Evolutionary conservation across 2,797 vertebrate genomes (phyloP).

Genomic region (Periophthalmus magnuspinnatus): DNA sequence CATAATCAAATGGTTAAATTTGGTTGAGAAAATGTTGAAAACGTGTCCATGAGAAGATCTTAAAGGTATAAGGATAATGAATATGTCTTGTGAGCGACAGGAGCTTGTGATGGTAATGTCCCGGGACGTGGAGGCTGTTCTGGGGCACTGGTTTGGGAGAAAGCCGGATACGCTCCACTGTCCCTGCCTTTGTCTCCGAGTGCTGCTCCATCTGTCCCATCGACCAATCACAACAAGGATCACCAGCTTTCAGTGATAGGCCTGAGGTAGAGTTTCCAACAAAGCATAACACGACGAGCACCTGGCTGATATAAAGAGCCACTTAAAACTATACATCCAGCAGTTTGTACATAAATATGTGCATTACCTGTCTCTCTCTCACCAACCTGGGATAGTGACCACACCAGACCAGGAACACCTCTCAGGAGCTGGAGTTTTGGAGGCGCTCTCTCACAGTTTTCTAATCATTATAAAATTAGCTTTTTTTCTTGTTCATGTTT

Average conservation of each 20-base stretch:
- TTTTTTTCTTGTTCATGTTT: too few species aligned
- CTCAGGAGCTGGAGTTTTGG: too few species aligned
- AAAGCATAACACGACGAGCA: neutral
- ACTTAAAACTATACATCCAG: neutral
- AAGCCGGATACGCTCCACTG: conserved; percentile 37
- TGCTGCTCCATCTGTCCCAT: conserved; percentile 44
- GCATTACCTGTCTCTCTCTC: too few species aligned
- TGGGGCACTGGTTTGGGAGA: conserved; percentile 34
- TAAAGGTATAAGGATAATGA: conserved; percentile 38
- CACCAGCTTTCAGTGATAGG: neutral
- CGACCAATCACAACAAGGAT: conserved; percentile 19
- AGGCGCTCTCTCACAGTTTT: too few species aligned
- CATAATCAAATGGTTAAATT: conserved; percentile 55
- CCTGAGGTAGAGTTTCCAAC: neutral
- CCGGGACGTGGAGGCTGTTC: conserved; percentile 42
- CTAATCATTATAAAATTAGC: too few species aligned
- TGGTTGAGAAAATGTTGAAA: conserved; percentile 31
- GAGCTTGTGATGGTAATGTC: conserved; percentile 46
- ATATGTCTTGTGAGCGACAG: conserved; percentile 41
- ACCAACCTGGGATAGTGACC: too few species aligned
- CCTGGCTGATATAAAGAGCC: neutral
- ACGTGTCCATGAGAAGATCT: conserved; percentile 30
- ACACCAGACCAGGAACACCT: neutral
- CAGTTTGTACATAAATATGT: too few species aligned
- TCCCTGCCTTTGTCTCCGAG: conserved; percentile 31